Conservation (phyloP, 2,888 invertebrate genomes). For the Acrocyrtus sp. region DNA sequence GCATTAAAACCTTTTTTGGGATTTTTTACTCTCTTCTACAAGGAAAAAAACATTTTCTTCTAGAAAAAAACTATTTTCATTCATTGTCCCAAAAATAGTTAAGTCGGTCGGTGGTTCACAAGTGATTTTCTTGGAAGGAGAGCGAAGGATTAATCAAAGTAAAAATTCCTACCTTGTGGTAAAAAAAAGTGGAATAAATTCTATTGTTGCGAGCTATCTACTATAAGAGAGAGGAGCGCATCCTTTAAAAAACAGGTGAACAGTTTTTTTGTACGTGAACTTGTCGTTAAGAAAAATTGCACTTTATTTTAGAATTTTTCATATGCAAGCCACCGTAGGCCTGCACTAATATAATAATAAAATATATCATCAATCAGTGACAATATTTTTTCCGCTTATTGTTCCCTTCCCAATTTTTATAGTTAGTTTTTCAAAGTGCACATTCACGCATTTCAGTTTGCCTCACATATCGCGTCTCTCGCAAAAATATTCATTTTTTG, state of each 20-base stretch:
- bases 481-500: too few relatives aligned
- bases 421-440: neutral
- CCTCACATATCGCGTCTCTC: neutral
- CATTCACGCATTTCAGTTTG: neutral
- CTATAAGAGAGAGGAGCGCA: neutral
- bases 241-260: neutral
- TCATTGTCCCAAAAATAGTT: constrained; percentile 17
- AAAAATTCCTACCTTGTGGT: neutral
- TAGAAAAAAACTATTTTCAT: neutral
- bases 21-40: neutral
- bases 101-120: constrained; percentile 34
- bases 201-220: neutral
- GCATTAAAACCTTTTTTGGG: neutral
- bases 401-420: neutral
- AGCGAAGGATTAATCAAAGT: neutral
- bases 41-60: neutral
- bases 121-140: neutral
- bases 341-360: neutral
- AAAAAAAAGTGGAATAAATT: neutral
- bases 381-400: constrained; percentile 19
- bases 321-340: neutral
- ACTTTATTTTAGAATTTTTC: too few relatives aligned
- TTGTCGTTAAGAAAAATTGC: neutral
- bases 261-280: neutral
- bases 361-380: constrained; percentile 42